Evolutionary conservation across 2,888 invertebrate genomes (phyloP), one percentile per base, ranked within the genome.

Genomic region (Balanococcus diminutus): DNA sequence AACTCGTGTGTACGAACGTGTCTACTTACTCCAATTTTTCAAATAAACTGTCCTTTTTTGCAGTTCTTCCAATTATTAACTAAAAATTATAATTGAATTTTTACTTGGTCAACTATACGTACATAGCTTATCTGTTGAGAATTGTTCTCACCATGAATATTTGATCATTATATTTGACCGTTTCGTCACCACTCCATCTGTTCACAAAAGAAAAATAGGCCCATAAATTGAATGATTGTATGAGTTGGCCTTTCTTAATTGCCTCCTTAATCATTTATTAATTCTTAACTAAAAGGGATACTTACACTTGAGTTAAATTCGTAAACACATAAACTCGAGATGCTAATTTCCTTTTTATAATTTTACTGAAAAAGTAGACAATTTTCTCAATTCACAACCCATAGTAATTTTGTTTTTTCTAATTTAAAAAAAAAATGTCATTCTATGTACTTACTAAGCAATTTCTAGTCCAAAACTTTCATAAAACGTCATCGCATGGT

Each of bases 21-120:
- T n/a, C n/a, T 28, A 67, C 67, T 14, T 67, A 67, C 67, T 67
- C 67, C 28, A 67, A 28, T 67, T 67, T 67, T 67, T 67, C 28
- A 16, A 67, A 67, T 28, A 67, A 67, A 6, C 28, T 67, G 28
- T 67, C 3, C 67, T 28, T 67, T 67, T 67, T 67, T 16, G 28
- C 16, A 2, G 28, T 67, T 67, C 28, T 67, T 28, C 67, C 67
- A 28, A 67, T 25, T 16, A 67, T 16, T 16, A 67, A 11, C 67
- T 67, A 16, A 67, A 67, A 25, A 28, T 28, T 4, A 67, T 28
- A 67, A 67, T 56, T 19, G 51, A 19, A 19, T 22, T 56, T 51
- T 1, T 19, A 56, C 1, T 56, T 56, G 19, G 2, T 3, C n/a
- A 22, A 22, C 14, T 42, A 11, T 2, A 42, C 42, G 6, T 36